Base-by-base conservation (phyloP, 1,140 invertebrate species). In the Tetramorium simillimum region DNA sequence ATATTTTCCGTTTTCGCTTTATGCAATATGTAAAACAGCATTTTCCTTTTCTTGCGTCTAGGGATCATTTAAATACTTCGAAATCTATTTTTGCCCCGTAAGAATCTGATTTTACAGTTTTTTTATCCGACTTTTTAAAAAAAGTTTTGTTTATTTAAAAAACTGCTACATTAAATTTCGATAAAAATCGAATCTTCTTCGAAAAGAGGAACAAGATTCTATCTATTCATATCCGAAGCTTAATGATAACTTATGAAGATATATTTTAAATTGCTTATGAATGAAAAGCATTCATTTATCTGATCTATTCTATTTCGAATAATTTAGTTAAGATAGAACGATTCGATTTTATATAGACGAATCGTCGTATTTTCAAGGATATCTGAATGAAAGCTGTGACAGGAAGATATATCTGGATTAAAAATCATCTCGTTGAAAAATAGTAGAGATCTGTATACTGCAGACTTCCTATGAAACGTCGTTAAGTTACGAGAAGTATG, bases 21-120 rank as follows among this genome's bases (percentile, higher is more conserved):
- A 80, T 82, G 60, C 72, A 82, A 60, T 73, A 81, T 81, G 58
- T 16, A 28, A 46, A 21, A 21, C 33, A 43, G 12, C 10, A 18
- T 12, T 21, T 37, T 3, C 3, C 37, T 37, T 9, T 37, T 9
- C 14, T 21, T 28, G 14, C 14, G 9, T 60, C n/a, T 40, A 18
- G 7, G 21, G 21, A 77, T 77, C 16, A 10, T 46, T 77, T 46
- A 14, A 43, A 76, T 16, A 28, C 14, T n/a, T 37, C 1, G 33
- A 21, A 3, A 67, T 37, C 5, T 69, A 40, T 40, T 24, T 69
- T 53, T 24, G 12, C 12, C n/a, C 49, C 18, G 24, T 5, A 18
- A 46, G 56, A 63, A 21, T 46, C 58, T 43, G 10, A 60, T 76
- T 43, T 60, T 7, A 56, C 28, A 60, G 43, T 46, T 2, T 43